Percentiles rank a stretch among this genome's conserved stretches.
phyloP scores from a whole-genome alignment of 2,888 invertebrate species.

The Nephrocerus scutellatus region DNA sequence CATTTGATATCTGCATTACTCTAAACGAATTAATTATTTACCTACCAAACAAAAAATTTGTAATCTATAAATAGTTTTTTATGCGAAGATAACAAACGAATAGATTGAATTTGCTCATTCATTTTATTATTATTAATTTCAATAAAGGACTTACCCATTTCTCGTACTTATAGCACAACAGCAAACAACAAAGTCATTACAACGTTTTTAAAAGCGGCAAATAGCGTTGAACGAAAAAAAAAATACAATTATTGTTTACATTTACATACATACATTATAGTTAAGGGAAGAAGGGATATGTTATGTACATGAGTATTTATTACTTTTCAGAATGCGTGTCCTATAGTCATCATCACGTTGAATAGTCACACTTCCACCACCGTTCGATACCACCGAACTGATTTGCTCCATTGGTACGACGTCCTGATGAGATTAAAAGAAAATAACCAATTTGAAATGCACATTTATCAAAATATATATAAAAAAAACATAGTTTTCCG shows the following conservation, averaged over 20 bases:
- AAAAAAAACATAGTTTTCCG: no score
- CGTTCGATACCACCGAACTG: constrained; percentile 45
- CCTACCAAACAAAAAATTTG: no score
- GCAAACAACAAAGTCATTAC: background rate
- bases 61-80: no score
- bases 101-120: no score
- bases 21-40: no score
- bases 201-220: background rate
- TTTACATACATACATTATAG: background rate
- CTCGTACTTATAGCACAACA: constrained; percentile 8
- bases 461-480: no score
- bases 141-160: constrained; percentile 16
- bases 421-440: constrained; percentile 33
- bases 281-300: no score
- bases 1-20: no score
- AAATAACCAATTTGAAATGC: background rate
- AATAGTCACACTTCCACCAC: constrained; percentile 44
- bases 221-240: background rate
- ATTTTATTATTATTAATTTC: no score
- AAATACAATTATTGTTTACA: background rate
- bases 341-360: constrained; percentile 47
- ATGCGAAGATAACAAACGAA: no score
- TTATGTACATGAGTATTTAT: no score
- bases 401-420: constrained; percentile 48
- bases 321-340: constrained; percentile 46